A percentile compares a stretch with the other conserved stretches of the same genome.
Evolutionary conservation across 2,888 invertebrate genomes (phyloP).

Genomic region (Sabellastarte sp.): DNA sequence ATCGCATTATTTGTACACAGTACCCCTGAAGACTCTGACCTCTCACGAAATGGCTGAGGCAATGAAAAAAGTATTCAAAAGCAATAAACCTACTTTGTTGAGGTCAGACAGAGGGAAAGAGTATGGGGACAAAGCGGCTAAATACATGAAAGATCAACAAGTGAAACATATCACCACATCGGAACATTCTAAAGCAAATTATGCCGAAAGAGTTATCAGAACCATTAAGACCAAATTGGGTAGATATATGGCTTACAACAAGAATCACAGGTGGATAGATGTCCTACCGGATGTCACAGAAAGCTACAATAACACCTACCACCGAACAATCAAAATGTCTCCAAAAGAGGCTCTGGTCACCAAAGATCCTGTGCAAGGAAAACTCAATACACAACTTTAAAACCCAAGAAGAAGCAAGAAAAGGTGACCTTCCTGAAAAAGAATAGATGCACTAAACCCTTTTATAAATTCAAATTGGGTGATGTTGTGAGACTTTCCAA

Average conservation of each 20-base stretch:
- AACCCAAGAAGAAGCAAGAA: too few relatives aligned
- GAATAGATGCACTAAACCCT: too few relatives aligned
- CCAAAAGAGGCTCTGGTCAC: not conserved
- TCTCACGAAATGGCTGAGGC: constrained; percentile 2
- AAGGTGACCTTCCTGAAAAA: too few relatives aligned
- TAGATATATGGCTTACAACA: not conserved
- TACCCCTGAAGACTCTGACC: constrained; percentile 5
- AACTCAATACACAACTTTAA: too few relatives aligned
- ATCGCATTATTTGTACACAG: constrained; percentile 6
- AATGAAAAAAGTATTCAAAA: not conserved
- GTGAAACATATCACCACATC: not conserved
- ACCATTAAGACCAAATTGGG: not conserved
- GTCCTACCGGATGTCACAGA: not conserved
- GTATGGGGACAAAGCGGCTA: not conserved
- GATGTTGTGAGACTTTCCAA: not conserved
- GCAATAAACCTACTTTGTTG: not conserved
- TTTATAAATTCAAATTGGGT: not conserved
- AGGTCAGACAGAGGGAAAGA: not conserved
- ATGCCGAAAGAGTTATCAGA: not conserved
- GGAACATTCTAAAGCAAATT: not conserved
- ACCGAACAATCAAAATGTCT: not conserved
- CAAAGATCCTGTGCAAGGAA: too few relatives aligned
- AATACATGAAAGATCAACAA: not conserved
- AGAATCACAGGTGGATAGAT: not conserved
- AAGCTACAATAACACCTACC: not conserved